Conservation (phyloP, 64 coral and sea anemone species). For the Acropora tenuis region DNA sequence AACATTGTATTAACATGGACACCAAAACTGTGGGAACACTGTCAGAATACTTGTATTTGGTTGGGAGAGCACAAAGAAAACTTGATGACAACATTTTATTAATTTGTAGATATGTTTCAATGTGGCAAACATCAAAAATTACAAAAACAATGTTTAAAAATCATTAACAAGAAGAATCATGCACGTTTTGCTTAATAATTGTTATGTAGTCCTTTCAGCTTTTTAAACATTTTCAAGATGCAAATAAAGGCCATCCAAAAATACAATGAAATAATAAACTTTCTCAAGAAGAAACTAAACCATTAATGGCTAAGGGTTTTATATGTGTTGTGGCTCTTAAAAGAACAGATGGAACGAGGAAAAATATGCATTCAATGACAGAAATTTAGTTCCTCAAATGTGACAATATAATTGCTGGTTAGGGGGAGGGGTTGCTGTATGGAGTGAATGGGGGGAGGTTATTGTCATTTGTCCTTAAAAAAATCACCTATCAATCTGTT, state of each 20-base stretch:
- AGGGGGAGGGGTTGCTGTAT: neutral
- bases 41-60: neutral
- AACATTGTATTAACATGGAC: constrained; percentile 19
- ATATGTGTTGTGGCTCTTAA: constrained; percentile 18
- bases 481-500: constrained; percentile 23
- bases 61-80: neutral
- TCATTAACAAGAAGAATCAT: neutral
- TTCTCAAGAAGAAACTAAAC: constrained; percentile 18
- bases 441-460: neutral
- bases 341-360: constrained; percentile 6
- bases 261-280: constrained; percentile 24
- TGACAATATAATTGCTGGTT: constrained; percentile 4
- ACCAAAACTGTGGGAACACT: neutral
- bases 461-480: constrained; percentile 12
- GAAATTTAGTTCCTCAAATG: constrained; percentile 19
- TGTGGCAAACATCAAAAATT: neutral
- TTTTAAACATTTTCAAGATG: constrained; percentile 3
- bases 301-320: constrained; percentile 15
- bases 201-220: neutral
- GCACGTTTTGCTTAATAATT: neutral
- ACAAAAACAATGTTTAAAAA: neutral
- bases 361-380: constrained; percentile 10
- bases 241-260: constrained; percentile 23
- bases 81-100: neutral
- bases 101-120: neutral